A percentile compares a stretch with the other conserved stretches of the same genome.
phyloP scores from a whole-genome alignment of 2,888 invertebrate species.

The Hartigia nigra region DNA sequence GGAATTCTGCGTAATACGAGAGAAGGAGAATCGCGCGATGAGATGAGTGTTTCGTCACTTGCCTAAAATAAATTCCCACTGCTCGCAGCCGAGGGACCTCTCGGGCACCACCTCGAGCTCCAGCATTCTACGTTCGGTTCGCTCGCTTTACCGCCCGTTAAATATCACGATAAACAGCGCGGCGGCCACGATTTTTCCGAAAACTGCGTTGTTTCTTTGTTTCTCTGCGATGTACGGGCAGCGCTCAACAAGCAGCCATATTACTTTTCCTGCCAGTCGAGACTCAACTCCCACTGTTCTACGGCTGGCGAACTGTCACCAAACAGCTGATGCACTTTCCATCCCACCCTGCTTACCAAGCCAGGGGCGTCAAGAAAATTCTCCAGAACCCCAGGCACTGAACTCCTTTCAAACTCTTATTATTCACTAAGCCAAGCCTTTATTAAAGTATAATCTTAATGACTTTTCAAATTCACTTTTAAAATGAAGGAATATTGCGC shows the following conservation, averaged over 20 bases:
- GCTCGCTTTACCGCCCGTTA: conserved; percentile 24
- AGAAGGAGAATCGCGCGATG: conserved; percentile 17
- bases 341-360: conserved; percentile 19
- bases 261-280: conserved; percentile 56
- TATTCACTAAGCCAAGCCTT: background rate
- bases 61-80: conserved; percentile 98
- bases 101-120: conserved; percentile 97
- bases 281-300: conserved; percentile 24
- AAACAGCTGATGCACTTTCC: conserved; percentile 61
- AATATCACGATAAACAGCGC: conserved; percentile 34
- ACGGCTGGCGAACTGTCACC: conserved; percentile 60
- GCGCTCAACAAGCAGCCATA: conserved; percentile 64
- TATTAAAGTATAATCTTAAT: background rate
- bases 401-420: background rate
- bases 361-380: conserved; percentile 4
- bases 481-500: background rate
- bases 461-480: background rate
- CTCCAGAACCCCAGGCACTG: background rate
- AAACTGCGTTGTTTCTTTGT: conserved; percentile 59
- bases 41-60: conserved; percentile 66
- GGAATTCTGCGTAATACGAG: conserved; percentile 43
- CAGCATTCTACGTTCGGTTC: conserved; percentile 75
- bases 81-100: conserved; percentile 94
- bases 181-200: conserved; percentile 46
- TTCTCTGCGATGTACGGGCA: conserved; percentile 47